A percentile compares a stretch with the other conserved stretches of the same genome.
Evolutionary conservation across 2,113 vertebrate species (phyloP).

Genomic region (Saccopteryx leptura): DNA sequence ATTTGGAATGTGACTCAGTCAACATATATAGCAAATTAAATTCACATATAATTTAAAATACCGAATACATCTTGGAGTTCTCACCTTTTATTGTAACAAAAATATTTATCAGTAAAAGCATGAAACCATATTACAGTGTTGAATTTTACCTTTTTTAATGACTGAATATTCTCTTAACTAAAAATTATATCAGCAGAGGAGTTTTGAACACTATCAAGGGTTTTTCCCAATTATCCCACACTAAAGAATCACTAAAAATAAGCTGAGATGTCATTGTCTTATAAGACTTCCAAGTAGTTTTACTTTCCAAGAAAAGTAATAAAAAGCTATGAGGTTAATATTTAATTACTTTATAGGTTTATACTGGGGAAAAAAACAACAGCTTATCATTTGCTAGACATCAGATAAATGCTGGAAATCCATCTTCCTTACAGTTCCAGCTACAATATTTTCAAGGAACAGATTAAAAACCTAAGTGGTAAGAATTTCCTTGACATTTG

Average conservation of each 20-base stretch:
- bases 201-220: background rate
- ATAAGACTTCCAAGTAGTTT: background rate
- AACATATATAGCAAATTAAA: background rate
- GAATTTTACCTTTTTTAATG: background rate
- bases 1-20: slow-evolving; percentile 18
- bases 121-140: background rate
- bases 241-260: background rate
- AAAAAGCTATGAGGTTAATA: background rate
- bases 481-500: background rate
- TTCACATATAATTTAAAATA: background rate
- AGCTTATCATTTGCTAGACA: background rate
- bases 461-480: background rate
- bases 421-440: background rate
- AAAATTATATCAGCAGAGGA: background rate
- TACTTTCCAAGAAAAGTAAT: background rate
- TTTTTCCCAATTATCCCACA: background rate
- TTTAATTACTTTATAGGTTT: background rate
- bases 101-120: background rate
- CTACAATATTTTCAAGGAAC: background rate
- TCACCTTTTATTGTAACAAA: background rate
- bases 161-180: background rate
- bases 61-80: background rate
- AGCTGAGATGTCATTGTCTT: background rate
- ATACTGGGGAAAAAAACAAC: background rate
- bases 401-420: background rate